A percentile compares a stretch with the other conserved stretches of the same genome.
These are phyloP conservation scores for Tyto alba DNA, from an alignment of 2,113 vertebrate genomes.

Conservation along the genomic window DNA sequence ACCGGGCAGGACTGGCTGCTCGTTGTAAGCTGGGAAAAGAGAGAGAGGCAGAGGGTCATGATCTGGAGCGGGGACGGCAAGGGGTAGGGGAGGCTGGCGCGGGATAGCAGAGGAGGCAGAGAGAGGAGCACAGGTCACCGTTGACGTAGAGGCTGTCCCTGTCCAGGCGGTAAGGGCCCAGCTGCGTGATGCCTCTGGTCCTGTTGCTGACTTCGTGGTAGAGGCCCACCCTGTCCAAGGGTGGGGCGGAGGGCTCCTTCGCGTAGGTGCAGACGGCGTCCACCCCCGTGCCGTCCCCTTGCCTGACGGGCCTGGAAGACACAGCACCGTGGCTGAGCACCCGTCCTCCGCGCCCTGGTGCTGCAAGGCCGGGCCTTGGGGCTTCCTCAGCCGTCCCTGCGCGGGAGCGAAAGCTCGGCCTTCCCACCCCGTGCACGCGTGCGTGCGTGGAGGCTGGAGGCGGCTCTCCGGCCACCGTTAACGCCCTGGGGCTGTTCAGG, in stretches of 20 bases:
- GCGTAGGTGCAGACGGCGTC: constrained; percentile 54
- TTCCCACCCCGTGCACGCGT: rapidly evolving
- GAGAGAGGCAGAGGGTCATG: too few species aligned
- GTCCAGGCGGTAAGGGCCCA: constrained; percentile 65
- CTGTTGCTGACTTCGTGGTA: constrained; percentile 55
- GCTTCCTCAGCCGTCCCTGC: rapidly evolving
- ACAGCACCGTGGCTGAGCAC: rapidly evolving
- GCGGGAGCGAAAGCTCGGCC: rapidly evolving
- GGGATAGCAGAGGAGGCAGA: too few species aligned
- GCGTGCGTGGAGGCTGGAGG: rapidly evolving
- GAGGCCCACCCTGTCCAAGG: constrained; percentile 36
- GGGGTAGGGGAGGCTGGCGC: too few species aligned
- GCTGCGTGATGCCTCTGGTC: background rate
- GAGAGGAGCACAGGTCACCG: background rate
- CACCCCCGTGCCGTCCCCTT: constrained; percentile 15
- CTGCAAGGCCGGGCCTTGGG: rapidly evolving
- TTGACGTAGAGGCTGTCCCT: constrained; percentile 62
- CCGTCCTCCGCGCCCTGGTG: rapidly evolving
- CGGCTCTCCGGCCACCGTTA: too few species aligned
- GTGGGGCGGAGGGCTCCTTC: background rate
- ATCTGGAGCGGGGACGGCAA: too few species aligned
- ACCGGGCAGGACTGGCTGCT: too few species aligned
- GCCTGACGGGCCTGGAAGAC: constrained; percentile 20
- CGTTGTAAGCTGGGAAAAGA: too few species aligned
- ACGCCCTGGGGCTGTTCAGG: rapidly evolving